These are phyloP conservation scores for Alosa alosa DNA, from an alignment of 2,113 vertebrate species.

Conservation along the genomic window DNA sequence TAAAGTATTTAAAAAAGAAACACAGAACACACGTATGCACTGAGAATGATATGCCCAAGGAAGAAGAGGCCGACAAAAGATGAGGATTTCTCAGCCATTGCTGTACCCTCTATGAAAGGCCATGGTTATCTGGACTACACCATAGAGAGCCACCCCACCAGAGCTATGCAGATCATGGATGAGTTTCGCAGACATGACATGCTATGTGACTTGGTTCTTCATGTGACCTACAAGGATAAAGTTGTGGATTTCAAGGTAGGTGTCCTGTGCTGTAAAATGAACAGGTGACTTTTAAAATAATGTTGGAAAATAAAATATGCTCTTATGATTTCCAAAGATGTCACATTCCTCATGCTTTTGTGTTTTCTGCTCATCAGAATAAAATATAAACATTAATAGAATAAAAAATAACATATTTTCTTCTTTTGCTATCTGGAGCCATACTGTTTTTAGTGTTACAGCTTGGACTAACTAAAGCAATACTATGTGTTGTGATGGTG, in stretches of 20 bases:
- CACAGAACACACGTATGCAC: neutral
- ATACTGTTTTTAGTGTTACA: too few species aligned
- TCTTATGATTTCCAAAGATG: too few species aligned
- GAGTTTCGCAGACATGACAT: slow-evolving; percentile 71
- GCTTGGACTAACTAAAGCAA: neutral
- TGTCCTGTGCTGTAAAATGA: neutral
- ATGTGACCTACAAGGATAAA: slow-evolving; percentile 69
- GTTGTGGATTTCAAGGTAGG: slow-evolving; percentile 73
- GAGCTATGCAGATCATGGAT: slow-evolving; percentile 69
- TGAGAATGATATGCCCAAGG: slow-evolving; percentile 71
- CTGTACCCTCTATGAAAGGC: slow-evolving; percentile 74
- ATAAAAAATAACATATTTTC: too few species aligned
- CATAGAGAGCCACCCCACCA: slow-evolving; percentile 71
- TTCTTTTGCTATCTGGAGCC: too few species aligned
- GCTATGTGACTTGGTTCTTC: slow-evolving; percentile 77
- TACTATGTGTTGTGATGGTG: neutral
- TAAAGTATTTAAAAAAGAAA: neutral
- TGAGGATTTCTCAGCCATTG: slow-evolving; percentile 70
- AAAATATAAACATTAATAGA: too few species aligned
- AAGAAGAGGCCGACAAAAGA: slow-evolving; percentile 63
- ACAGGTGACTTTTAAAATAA: too few species aligned
- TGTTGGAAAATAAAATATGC: too few species aligned
- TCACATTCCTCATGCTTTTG: too few species aligned
- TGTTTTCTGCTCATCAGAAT: too few species aligned
- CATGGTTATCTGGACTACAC: slow-evolving; percentile 77